Conservation (phyloP, 2,888 invertebrate species). For the Linyphia triangularis region DNA sequence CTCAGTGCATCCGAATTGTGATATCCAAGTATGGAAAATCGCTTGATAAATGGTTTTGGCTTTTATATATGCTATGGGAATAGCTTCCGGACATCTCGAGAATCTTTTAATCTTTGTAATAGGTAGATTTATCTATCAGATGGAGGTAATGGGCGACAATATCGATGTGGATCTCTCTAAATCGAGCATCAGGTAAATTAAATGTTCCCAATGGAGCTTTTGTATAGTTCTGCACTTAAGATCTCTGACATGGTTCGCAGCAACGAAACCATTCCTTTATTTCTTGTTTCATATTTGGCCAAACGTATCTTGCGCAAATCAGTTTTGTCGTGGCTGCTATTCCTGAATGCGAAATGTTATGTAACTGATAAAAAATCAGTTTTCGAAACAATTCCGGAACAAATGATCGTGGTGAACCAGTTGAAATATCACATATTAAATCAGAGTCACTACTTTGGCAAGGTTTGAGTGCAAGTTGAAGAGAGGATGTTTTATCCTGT, state of each 20-base stretch:
- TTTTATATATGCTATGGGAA: not conserved
- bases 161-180: not conserved
- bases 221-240: conserved; percentile 14
- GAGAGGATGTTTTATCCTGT: not conserved
- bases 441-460: not conserved
- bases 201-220: conserved; percentile 14
- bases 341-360: not conserved
- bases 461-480: not conserved
- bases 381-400: not conserved
- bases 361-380: not conserved
- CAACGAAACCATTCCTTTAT: not conserved
- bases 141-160: not conserved
- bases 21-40: not conserved
- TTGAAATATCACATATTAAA: not conserved
- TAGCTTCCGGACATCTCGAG: not conserved
- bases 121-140: not conserved
- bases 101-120: not conserved
- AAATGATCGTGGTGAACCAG: not conserved
- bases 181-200: not conserved
- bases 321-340: conserved; percentile 1
- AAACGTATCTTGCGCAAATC: not conserved
- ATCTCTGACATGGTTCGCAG: conserved; percentile 21
- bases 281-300: not conserved
- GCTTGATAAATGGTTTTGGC: conserved; percentile 8
- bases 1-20: not conserved